Conservation (phyloP, 2,113 vertebrate species). For the Colossoma macropomum region DNA sequence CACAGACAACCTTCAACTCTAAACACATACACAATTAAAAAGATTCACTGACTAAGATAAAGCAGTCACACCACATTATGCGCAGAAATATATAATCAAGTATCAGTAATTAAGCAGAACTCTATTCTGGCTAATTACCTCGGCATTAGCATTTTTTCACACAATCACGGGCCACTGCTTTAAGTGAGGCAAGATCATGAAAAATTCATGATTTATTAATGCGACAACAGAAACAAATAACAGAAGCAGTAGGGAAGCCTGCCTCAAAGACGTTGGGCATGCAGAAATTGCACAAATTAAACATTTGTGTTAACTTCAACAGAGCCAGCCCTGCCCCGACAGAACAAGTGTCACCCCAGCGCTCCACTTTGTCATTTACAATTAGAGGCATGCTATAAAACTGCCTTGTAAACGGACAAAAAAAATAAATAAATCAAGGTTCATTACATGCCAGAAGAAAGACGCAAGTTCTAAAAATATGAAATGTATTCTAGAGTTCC, state of each 20-base stretch:
- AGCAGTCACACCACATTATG: conserved; percentile 44
- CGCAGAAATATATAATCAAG: conserved; percentile 65
- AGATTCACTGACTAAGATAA: conserved; percentile 23
- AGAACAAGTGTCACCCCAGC: background rate
- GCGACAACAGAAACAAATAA: conserved; percentile 73
- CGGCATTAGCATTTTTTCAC: conserved; percentile 73
- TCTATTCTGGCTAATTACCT: conserved; percentile 72
- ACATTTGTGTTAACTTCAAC: conserved; percentile 37
- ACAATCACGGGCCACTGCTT: conserved; percentile 61
- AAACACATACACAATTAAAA: conserved; percentile 23
- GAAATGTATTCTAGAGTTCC: background rate
- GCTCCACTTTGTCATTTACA: background rate
- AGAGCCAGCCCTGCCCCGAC: background rate
- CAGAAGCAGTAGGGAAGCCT: conserved; percentile 54
- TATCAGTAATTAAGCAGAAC: conserved; percentile 71
- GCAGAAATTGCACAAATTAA: conserved; percentile 36
- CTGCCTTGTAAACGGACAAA: background rate
- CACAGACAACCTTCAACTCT: background rate
- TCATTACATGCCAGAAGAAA: background rate
- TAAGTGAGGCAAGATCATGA: conserved; percentile 72
- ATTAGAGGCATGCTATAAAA: background rate
- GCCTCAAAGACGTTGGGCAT: conserved; percentile 54
- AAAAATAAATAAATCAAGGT: background rate
- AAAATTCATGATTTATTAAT: conserved; percentile 81
- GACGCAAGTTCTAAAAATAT: background rate